phyloP scores from a whole-genome alignment of 2,113 vertebrate genomes.

The Tamias sibiricus region DNA sequence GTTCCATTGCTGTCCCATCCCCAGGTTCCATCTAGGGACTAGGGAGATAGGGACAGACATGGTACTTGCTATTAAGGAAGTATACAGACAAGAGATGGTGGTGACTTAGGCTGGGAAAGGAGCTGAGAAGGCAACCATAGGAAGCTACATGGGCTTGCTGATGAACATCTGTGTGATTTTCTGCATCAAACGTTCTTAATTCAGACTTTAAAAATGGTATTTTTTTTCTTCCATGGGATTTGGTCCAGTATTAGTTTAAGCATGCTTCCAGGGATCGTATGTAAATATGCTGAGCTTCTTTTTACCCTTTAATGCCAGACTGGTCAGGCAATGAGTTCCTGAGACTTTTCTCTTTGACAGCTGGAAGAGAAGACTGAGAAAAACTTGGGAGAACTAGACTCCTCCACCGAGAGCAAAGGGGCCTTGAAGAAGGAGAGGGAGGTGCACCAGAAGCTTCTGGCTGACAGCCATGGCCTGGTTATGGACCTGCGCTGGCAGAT shows the following conservation, averaged over 20 bases:
- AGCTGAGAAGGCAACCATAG: background rate
- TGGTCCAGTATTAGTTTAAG: background rate
- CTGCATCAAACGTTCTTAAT: background rate
- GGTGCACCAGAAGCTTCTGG: conserved; percentile 93
- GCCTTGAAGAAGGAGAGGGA: conserved; percentile 91
- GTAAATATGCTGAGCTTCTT: background rate
- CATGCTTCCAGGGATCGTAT: background rate
- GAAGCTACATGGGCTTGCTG: background rate
- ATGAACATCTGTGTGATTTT: background rate
- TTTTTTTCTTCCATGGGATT: background rate
- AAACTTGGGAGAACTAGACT: conserved; percentile 77
- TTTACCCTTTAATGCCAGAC: background rate
- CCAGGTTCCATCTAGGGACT: background rate
- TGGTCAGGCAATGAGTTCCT: background rate
- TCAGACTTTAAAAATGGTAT: background rate
- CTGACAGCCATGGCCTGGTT: conserved; percentile 92
- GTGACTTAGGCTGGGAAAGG: background rate
- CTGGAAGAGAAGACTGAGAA: conserved; percentile 85
- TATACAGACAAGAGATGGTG: background rate
- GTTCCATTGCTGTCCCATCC: background rate
- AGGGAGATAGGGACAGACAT: background rate
- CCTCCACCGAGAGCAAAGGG: conserved; percentile 80
- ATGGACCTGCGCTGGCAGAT: conserved; percentile 97
- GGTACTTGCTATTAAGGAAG: background rate
- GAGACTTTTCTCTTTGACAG: conserved; percentile 80